phyloP scores from a whole-genome alignment of 2,888 invertebrate genomes.

The Cryptus armator region DNA sequence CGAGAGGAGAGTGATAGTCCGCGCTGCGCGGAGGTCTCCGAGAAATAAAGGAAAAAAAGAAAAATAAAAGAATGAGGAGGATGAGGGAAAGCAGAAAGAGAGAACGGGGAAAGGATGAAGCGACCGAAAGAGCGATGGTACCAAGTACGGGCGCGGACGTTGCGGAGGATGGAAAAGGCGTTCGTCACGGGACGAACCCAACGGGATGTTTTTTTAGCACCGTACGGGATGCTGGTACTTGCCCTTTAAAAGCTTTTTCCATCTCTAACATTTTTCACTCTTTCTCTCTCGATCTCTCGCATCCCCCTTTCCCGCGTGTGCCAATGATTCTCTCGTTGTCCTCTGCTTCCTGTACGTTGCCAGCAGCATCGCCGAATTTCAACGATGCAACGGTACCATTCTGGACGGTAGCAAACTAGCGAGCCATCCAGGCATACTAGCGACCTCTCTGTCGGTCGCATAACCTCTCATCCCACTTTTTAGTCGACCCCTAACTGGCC shows the following conservation, averaged over 20 bases:
- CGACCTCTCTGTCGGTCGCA: conserved; percentile 36
- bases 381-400: conserved; percentile 43
- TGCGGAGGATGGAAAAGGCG: conserved; percentile 45
- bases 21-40: conserved; percentile 49
- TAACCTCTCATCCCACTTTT: conserved; percentile 61
- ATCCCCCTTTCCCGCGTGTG: conserved; percentile 74
- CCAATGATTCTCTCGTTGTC: conserved; percentile 65
- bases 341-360: conserved; percentile 53
- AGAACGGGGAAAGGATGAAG: conserved; percentile 8
- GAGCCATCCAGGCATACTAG: conserved; percentile 43
- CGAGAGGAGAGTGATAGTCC: conserved; percentile 61
- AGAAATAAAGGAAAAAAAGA: conserved; percentile 38
- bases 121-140: conserved; percentile 32
- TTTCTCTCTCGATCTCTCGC: conserved; percentile 80
- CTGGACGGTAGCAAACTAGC: conserved; percentile 19
- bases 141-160: conserved; percentile 44
- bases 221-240: conserved; percentile 63
- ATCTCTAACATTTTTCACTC: conserved; percentile 61
- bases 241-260: conserved; percentile 72
- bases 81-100: conserved; percentile 36
- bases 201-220: conserved; percentile 17
- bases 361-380: conserved; percentile 66
- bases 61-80: conserved; percentile 46
- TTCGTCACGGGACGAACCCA: conserved; percentile 29
- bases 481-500: conserved; percentile 67